Percentiles rank a stretch among this genome's conserved stretches.
phyloP scores from a whole-genome alignment of 2,888 invertebrate species.

The Lithophane socia region DNA sequence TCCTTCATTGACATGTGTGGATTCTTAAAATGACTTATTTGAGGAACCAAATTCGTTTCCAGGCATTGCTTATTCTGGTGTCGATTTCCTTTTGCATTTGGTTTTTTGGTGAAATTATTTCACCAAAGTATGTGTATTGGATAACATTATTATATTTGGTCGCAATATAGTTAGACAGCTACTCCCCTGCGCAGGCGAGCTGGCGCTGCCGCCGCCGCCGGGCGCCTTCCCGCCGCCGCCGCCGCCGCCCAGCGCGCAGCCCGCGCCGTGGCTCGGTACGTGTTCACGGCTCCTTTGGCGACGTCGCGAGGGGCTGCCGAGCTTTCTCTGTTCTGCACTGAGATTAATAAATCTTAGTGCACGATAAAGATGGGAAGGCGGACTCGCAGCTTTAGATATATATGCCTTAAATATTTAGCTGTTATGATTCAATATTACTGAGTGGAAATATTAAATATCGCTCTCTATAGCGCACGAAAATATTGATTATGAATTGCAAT shows the following conservation, averaged over 20 bases:
- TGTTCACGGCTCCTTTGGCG: not conserved
- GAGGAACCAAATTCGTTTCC: not conserved
- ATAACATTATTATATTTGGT: too few relatives aligned
- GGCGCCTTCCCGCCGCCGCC: constrained; percentile 81
- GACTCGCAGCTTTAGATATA: too few relatives aligned
- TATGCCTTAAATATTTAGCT: not conserved
- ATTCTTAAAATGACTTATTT: too few relatives aligned
- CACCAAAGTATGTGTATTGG: not conserved
- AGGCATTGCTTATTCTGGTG: not conserved
- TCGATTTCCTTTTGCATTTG: not conserved
- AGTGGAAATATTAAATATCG: not conserved
- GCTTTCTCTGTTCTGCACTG: too few relatives aligned
- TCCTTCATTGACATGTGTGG: too few relatives aligned
- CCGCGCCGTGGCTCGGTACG: constrained; percentile 75
- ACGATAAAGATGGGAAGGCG: too few relatives aligned
- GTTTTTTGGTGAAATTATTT: not conserved
- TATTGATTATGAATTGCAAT: not conserved
- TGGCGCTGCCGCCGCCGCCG: too few relatives aligned
- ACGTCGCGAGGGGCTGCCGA: not conserved
- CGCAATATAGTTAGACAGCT: too few relatives aligned
- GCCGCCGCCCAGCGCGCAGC: constrained; percentile 81
- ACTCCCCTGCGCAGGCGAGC: too few relatives aligned
- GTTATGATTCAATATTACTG: not conserved
- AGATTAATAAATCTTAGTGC: too few relatives aligned
- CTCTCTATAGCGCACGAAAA: not conserved